Percentiles rank a stretch among this genome's conserved stretches.
Evolutionary conservation across 1,140 invertebrate genomes (phyloP).

Genomic region (Dendroctonus valens): DNA sequence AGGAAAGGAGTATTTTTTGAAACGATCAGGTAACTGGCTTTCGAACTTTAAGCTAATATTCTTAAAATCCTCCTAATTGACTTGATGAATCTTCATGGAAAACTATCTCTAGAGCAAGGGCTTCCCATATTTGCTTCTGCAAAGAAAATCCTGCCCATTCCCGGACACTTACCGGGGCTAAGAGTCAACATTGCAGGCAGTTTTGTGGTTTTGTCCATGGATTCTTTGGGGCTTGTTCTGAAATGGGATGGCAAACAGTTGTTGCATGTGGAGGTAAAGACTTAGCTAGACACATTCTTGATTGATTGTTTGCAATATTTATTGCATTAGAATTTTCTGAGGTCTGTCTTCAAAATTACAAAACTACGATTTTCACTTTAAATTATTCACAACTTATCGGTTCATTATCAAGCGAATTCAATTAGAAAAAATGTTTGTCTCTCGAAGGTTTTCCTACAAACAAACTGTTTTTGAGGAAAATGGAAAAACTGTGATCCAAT

Average conservation of each 20-base stretch:
- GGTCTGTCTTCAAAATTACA: no score
- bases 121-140: constrained; percentile 55
- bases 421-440: no score
- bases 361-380: no score
- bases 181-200: constrained; percentile 67
- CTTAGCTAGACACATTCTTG: not conserved
- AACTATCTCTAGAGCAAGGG: constrained; percentile 52
- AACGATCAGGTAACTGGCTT: constrained; percentile 53
- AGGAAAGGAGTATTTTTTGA: constrained; percentile 65
- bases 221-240: constrained; percentile 66
- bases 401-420: no score
- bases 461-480: no score
- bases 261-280: constrained; percentile 37
- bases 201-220: constrained; percentile 65
- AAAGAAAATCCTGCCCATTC: constrained; percentile 63
- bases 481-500: no score
- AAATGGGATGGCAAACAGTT: constrained; percentile 66
- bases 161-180: constrained; percentile 64
- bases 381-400: no score
- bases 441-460: no score
- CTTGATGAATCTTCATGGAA: constrained; percentile 5
- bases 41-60: no score
- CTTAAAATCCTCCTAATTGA: not conserved
- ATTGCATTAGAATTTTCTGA: not conserved
- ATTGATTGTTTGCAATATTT: not conserved